These are phyloP conservation scores for Prunella himalayana DNA, from an alignment of 2,113 vertebrate species.

Conservation along the genomic window DNA sequence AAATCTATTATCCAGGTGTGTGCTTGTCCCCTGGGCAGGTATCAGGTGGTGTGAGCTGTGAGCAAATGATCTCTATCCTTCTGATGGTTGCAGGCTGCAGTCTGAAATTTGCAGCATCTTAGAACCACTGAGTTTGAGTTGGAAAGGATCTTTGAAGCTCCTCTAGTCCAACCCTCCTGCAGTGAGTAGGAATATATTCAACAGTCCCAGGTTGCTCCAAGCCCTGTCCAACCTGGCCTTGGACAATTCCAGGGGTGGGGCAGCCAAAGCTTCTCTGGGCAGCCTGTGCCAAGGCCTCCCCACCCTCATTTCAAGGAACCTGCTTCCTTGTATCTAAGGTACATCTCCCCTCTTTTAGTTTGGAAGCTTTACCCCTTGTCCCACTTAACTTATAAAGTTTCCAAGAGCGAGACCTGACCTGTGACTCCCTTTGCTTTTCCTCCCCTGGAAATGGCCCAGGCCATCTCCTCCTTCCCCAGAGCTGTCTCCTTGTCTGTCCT, in stretches of 20 bases:
- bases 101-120: background rate
- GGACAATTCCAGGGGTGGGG: background rate
- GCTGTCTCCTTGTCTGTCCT: background rate
- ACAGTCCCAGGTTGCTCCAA: background rate
- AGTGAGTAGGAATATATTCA: background rate
- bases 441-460: background rate
- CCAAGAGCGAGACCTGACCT: background rate
- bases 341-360: no score
- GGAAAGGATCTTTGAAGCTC: background rate
- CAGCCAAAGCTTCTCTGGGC: background rate
- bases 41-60: background rate
- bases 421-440: background rate
- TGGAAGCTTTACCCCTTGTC: background rate
- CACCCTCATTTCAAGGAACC: background rate
- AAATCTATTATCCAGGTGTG: background rate
- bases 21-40: background rate
- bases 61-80: background rate
- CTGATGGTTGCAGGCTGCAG: rapidly evolving
- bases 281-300: background rate
- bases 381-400: background rate
- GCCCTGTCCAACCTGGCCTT: background rate
- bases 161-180: background rate
- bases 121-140: background rate
- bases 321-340: background rate
- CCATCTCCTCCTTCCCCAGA: background rate